Percentiles rank a stretch among this genome's conserved stretches.
Conservation (phyloP, 2,113 vertebrate genomes). For the Tylochromis polylepis region DNA sequence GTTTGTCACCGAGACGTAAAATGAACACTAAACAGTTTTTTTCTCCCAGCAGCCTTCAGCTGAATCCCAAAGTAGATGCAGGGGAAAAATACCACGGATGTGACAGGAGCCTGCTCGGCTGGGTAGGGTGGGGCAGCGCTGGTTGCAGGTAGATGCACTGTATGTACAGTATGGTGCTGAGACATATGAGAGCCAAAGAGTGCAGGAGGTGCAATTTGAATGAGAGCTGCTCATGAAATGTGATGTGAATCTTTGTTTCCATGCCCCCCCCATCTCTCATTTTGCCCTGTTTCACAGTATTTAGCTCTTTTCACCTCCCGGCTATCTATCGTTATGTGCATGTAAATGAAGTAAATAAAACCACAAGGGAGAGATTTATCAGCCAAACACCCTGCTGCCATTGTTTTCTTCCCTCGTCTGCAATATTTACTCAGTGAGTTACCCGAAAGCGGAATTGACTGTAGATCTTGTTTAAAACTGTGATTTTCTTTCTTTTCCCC, state of each 20-base stretch:
- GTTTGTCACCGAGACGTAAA: neutral
- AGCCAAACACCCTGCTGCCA: neutral
- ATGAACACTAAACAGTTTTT: neutral
- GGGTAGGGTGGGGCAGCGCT: conserved; percentile 45
- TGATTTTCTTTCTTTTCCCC: neutral
- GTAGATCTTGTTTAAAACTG: neutral
- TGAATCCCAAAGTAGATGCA: neutral
- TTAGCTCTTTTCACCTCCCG: neutral
- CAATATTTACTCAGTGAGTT: neutral
- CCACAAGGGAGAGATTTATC: conserved; percentile 5
- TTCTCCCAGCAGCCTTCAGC: neutral
- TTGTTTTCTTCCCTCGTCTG: neutral
- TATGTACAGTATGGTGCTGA: neutral
- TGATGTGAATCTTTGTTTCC: neutral
- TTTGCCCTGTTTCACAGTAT: neutral
- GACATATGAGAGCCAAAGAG: neutral
- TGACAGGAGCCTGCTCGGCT: neutral
- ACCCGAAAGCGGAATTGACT: neutral
- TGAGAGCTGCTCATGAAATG: neutral
- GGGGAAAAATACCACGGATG: neutral
- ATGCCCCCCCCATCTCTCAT: neutral
- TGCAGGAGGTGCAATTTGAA: neutral
- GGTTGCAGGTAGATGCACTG: conserved; percentile 22
- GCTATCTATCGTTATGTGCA: neutral
- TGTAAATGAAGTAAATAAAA: conserved; percentile 9